Base-by-base conservation (phyloP, 2,113 vertebrate genomes). In the Vidua macroura region DNA sequence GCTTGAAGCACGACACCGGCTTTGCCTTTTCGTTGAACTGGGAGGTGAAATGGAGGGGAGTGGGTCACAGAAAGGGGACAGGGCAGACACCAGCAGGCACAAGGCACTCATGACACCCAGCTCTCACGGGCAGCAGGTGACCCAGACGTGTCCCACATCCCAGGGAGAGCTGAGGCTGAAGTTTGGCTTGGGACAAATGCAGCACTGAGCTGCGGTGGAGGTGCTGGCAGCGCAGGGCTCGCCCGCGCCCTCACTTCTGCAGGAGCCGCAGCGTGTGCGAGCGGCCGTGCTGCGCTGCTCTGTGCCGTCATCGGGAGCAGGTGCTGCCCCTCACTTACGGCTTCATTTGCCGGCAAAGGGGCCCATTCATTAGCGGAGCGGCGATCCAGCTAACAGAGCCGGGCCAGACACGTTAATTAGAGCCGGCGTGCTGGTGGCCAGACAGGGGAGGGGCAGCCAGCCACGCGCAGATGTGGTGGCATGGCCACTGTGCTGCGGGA, bases 21-120 rank as follows among this genome's bases (percentile, higher is more conserved):
- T 99, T 98, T 0, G 99, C 99, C 96, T 99, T 99, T 93, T 99
- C 99, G 2, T 99, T 99, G 97, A 99, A 99, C 99, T 99, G 90
- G n/a, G 59, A 78, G 84, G 62, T 1, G 10, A 81, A 60, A 82
- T 15, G 46, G 39, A 80, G 89, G 74, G 76, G 46, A 74, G 62
- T 0, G 10, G 14, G 60, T 48, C 7, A 46, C 62, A 70, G 79
- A 59, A 6, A 49, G 58, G 67, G 76, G 48, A 27, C 2, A 18
- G 30, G 19, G 30, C 52, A 60, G 68, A n/a, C 51, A n/a, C 17
- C 7, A 4, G 44, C 51, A 84, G 80, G 28, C 58, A 33, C 27
- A 4, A 3, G 19, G 17, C 60, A 51, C 43, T 35, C 2, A 2
- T 15, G 75, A 68, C 2, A 0, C 49, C n/a, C 76, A 64, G 49